These are phyloP conservation scores for Morpho helenor DNA, from an alignment of 2,888 invertebrate species.

Conservation along the genomic window DNA sequence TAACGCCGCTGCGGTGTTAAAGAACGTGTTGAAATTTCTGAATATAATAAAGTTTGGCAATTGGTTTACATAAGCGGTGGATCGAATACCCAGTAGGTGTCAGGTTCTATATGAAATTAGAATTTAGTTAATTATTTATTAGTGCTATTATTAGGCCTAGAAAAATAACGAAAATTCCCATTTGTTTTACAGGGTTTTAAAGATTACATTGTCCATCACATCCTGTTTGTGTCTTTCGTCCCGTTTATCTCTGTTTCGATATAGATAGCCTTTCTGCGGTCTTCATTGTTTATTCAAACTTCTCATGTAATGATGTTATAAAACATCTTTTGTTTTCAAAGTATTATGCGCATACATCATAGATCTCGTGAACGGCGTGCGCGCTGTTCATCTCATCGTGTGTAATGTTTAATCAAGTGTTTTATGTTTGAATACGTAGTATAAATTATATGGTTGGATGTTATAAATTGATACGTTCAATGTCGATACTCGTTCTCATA, in stretches of 20 bases:
- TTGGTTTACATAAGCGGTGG: too few relatives aligned
- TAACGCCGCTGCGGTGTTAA: too few relatives aligned
- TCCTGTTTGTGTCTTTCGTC: constrained; percentile 10
- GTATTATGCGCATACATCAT: constrained; percentile 16
- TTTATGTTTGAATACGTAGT: constrained; percentile 8
- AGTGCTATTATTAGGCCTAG: too few relatives aligned
- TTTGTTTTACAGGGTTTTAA: constrained; percentile 17
- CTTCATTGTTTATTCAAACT: constrained; percentile 46
- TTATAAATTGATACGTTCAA: constrained; percentile 15
- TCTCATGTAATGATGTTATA: constrained; percentile 13
- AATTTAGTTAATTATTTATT: too few relatives aligned
- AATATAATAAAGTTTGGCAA: too few relatives aligned
- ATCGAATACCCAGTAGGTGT: too few relatives aligned
- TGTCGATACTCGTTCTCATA: constrained; percentile 26
- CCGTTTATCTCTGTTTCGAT: constrained; percentile 29
- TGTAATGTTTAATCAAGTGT: constrained; percentile 20
- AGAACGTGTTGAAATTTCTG: too few relatives aligned
- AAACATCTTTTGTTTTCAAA: constrained; percentile 21
- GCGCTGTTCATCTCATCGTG: constrained; percentile 11
- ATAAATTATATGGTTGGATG: constrained; percentile 4
- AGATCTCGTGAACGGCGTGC: constrained; percentile 14
- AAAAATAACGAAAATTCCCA: not conserved
- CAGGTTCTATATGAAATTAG: too few relatives aligned
- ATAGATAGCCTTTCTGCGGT: constrained; percentile 43
- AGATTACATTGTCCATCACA: constrained; percentile 17